Base-by-base conservation (phyloP, 2,888 invertebrate species). In the Luffia ferchaultella region DNA sequence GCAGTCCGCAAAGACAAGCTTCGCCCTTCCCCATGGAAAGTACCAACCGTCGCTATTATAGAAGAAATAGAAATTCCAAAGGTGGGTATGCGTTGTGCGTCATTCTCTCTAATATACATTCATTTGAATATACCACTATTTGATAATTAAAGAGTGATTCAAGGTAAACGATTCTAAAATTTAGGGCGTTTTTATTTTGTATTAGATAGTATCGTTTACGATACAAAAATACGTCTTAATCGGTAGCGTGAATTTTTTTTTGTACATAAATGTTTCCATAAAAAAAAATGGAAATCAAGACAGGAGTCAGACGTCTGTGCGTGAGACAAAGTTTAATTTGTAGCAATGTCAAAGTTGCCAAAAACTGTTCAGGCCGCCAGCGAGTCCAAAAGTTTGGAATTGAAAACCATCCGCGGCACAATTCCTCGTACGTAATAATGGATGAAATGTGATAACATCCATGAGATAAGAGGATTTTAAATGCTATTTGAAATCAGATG, bases 11-110 rank as follows among this genome's bases (percentile, higher is more conserved):
- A 63, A 80, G 90, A 17, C 90, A 90, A 63, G 86, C 90, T 7
- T 90, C 90, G 41, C 90, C 90, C 18, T 90, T 90, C 65, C 90
- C 90, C 19, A 75, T 88, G 57, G 90, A 90, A 67, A 89, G 87
- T 63, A 89, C 89, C 57, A 89, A 89, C 68, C 76, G 89, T 52
- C 80, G 89, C 56, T 76, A 68, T 54, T 79, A 74, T 47, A 68
- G 75, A 53, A 70, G 76, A 58, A 82, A 82, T 56, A 66, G 79
- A 48, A 82, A 82, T 56, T 82, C 82, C 3, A 82, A 82, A 73
- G 82, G 82, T 76, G 58, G 46, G 30, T 7, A 9, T 40, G 15
- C n/a, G n/a, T n/a, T n/a, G n/a, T n/a, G n/a, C n/a, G n/a, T n/a
- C n/a, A n/a, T n/a, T n/a, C n/a, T n/a, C n/a, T n/a, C n/a, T n/a